phyloP scores from a whole-genome alignment of 2,888 invertebrate species.

The Formica aserva region DNA sequence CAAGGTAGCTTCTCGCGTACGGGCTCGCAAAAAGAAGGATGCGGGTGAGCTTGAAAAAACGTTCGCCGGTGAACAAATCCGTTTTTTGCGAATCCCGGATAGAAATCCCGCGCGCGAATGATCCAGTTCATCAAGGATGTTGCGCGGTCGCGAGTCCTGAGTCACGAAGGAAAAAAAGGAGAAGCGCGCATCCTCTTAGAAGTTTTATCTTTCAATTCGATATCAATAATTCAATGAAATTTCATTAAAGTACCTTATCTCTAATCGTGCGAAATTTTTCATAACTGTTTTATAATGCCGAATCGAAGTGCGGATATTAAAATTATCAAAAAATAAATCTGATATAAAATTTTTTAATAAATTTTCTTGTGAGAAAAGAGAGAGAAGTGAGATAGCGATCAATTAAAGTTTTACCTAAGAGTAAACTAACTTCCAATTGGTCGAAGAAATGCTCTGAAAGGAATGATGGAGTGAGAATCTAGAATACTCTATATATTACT shows the following conservation, averaged over 20 bases:
- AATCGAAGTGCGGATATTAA: background rate
- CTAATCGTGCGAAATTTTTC: background rate
- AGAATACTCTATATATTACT: slow-evolving; percentile 28
- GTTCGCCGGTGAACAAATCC: background rate
- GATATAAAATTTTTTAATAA: background rate
- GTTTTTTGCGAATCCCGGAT: background rate
- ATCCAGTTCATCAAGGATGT: slow-evolving; percentile 12
- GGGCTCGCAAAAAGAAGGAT: slow-evolving; percentile 8
- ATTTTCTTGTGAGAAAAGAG: background rate
- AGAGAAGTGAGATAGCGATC: background rate
- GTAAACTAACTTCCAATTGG: background rate
- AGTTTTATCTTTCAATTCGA: background rate
- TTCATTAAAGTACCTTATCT: background rate
- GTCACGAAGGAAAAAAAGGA: background rate
- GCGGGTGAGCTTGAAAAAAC: slow-evolving; percentile 17
- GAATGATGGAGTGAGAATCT: background rate
- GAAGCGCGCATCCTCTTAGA: background rate
- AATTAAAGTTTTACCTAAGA: slow-evolving; percentile 1
- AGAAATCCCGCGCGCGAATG: background rate
- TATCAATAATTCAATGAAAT: background rate
- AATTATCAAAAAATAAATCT: background rate
- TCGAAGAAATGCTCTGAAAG: background rate
- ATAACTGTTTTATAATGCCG: background rate
- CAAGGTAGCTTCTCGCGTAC: slow-evolving; percentile 32
- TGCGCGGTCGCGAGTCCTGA: background rate